A percentile compares a stretch with the other conserved stretches of the same genome.
phyloP scores from a whole-genome alignment of 1,140 invertebrate genomes.

The silkworm (Bombyx mori) region DNA sequence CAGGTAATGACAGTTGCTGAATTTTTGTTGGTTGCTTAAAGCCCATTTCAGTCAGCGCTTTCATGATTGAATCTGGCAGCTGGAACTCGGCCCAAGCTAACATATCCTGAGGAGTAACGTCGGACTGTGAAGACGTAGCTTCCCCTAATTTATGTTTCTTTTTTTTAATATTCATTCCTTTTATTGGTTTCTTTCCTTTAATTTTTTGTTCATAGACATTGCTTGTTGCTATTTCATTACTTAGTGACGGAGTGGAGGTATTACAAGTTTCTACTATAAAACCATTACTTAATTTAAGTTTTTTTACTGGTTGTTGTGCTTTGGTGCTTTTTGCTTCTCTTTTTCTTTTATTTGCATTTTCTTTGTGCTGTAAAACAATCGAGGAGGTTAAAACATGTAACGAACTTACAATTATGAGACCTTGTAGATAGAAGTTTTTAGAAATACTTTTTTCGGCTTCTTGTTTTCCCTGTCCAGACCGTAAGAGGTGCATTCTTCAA shows the following conservation, averaged over 20 bases:
- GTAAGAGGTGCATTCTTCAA: constrained; percentile 76
- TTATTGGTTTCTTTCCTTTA: constrained; percentile 22
- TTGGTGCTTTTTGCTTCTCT: constrained; percentile 16
- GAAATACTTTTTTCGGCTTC: constrained; percentile 41
- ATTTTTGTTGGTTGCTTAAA: constrained; percentile 91
- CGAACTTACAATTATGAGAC: no score
- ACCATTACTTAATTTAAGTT: constrained; percentile 47
- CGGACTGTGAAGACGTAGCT: constrained; percentile 21
- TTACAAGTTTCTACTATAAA: constrained; percentile 47
- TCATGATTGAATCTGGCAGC: constrained; percentile 80
- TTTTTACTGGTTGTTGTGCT: constrained; percentile 29
- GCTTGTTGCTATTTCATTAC: constrained; percentile 21
- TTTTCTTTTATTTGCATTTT: constrained; percentile 19
- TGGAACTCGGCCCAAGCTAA: constrained; percentile 80
- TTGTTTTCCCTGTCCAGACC: constrained; percentile 55
- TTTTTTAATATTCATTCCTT: constrained; percentile 15
- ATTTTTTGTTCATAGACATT: constrained; percentile 10
- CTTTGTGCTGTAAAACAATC: constrained; percentile 16
- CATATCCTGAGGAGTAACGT: constrained; percentile 66
- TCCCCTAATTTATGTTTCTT: constrained; percentile 39
- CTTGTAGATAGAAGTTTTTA: no score
- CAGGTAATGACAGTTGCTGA: constrained; percentile 81
- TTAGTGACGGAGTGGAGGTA: constrained; percentile 32
- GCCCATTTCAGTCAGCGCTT: constrained; percentile 80
- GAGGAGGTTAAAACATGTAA: background rate